Evolutionary conservation across 2,888 invertebrate genomes (phyloP), one percentile per base, ranked within the genome.

Genomic region (Pinctada fucata): DNA sequence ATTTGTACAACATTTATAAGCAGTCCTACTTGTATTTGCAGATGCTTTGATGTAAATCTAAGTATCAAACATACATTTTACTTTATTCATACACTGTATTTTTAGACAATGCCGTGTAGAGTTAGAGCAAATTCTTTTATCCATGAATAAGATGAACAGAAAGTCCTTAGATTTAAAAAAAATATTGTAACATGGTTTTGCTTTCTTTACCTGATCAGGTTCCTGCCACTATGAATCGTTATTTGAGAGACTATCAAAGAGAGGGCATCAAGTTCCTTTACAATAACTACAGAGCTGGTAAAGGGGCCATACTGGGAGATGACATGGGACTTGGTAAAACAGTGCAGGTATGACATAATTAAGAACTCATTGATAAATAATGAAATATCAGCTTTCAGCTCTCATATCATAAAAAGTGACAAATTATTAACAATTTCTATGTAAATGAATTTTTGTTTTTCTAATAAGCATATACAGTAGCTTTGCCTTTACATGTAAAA

Each of bases 271-370:
- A 83, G 74, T 91, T 91, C 78, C 82, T 91, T 48, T 91, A 89
- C 74, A 78, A 82, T 47, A 89, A 90, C 80, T 91, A 89, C 78
- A 82, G 52, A 10, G 50, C 85, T 8, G 85, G 83, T 49, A 77
- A 76, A 73, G 91, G 91, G 31, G 90, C 89, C n/a, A 88, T 91
- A 66, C 84, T 91, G 8, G 91, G 89, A 16, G 91, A 91, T 86
- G 91, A 91, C 76, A 91, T 91, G 91, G 91, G 91, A 13, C 87
- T 91, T 2, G 91, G 91, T 0, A 91, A 91, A 83, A 91, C 91
- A 31, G 90, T 91, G 3, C 91, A 91, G 90, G 91, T 89, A 79
- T 64, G 66, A 47, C 8, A 3, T 31, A 31, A 31, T 31, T 31
- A 31, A 31, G 31, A 31, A 31, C 2, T 6, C n/a, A 10, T 48